These are phyloP conservation scores for Meriones psammophilus DNA, from an alignment of 2,797 vertebrate species.

Conservation along the genomic window DNA sequence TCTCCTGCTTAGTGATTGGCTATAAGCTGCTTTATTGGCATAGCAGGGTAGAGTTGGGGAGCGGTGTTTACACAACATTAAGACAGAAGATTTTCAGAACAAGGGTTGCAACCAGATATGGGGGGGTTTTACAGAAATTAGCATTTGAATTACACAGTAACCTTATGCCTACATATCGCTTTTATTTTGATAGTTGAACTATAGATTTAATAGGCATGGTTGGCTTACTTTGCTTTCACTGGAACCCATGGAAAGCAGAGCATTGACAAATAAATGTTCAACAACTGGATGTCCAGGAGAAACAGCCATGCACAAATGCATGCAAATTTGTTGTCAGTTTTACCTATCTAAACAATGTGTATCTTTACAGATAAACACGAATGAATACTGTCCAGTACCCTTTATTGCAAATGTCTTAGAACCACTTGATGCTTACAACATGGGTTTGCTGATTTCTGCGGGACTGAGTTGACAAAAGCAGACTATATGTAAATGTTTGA, in stretches of 20 bases:
- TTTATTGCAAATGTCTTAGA: no score
- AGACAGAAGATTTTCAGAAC: no score
- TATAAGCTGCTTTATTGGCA: no score
- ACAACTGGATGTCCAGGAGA: not conserved
- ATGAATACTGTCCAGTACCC: not conserved
- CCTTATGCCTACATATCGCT: not conserved
- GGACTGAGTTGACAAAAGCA: not conserved
- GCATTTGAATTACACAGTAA: no score
- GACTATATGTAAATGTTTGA: not conserved
- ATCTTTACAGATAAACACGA: constrained; percentile 5
- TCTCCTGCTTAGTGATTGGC: no score
- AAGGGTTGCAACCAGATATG: no score
- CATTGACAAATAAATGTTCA: not conserved
- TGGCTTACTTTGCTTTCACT: not conserved
- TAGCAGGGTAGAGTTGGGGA: no score
- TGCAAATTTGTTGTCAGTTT: not conserved
- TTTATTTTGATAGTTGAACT: constrained; percentile 23
- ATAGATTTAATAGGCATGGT: not conserved
- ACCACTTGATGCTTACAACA: no score
- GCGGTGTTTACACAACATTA: no score
- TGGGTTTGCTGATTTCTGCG: constrained; percentile 10
- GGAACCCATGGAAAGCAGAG: not conserved
- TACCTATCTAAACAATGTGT: not conserved
- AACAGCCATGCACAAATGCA: not conserved
- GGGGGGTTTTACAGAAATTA: no score